Evolutionary conservation across 2,888 invertebrate species (phyloP).

Genomic region (Dione juno): DNA sequence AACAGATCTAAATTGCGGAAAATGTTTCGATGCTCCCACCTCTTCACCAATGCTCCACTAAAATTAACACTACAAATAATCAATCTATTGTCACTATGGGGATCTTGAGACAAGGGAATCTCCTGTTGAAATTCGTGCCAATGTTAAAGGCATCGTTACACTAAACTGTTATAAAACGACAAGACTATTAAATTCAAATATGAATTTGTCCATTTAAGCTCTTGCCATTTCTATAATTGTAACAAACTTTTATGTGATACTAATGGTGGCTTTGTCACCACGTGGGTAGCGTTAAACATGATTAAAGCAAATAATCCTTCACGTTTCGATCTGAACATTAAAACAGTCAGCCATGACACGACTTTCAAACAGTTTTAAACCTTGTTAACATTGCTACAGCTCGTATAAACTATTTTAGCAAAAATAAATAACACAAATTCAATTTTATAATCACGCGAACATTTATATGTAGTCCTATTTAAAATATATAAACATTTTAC

Average conservation of each 20-base stretch:
- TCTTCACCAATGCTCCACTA: constrained; percentile 50
- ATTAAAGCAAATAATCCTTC: constrained; percentile 8
- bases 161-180: background rate
- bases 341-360: constrained; percentile 26
- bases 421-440: constrained; percentile 62
- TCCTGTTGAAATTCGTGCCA: constrained; percentile 38
- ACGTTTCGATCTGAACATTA: background rate
- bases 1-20: background rate
- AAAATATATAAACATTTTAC: constrained; percentile 63
- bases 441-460: constrained; percentile 59
- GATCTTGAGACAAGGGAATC: constrained; percentile 30
- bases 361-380: constrained; percentile 27
- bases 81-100: constrained; percentile 48
- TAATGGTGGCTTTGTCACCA: background rate
- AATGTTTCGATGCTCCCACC: constrained; percentile 46
- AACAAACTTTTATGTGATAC: background rate
- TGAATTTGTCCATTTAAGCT: background rate
- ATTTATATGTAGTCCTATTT: constrained; percentile 61
- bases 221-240: background rate
- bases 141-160: background rate
- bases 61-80: constrained; percentile 71
- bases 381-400: constrained; percentile 24
- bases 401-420: constrained; percentile 57
- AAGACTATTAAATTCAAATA: background rate
- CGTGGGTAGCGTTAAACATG: background rate